Conservation (phyloP, 2,888 invertebrate genomes). For the Glaucopsyche alexis region DNA sequence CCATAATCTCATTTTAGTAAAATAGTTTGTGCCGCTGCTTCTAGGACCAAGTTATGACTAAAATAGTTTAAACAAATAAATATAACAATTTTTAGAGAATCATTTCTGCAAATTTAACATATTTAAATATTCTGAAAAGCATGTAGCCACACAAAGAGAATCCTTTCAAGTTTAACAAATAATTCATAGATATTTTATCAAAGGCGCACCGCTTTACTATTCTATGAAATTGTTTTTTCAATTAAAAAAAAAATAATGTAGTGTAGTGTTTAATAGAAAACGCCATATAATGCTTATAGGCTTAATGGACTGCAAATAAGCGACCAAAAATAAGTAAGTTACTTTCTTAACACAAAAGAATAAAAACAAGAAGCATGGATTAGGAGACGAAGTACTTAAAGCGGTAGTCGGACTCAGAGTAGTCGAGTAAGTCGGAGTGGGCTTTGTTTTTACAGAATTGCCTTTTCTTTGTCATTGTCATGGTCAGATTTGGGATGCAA, state of each 20-base stretch:
- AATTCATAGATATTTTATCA: neutral
- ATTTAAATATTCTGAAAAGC: neutral
- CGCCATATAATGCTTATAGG: neutral
- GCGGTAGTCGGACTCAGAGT: conserved; percentile 2
- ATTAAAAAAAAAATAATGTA: neutral
- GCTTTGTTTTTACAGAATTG: neutral
- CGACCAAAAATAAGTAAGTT: neutral
- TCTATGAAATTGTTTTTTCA: neutral
- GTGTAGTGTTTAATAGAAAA: neutral
- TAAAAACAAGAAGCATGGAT: neutral
- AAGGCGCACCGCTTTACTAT: neutral
- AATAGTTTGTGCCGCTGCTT: too few relatives aligned
- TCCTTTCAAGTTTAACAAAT: conserved; percentile 1
- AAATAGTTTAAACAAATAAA: too few relatives aligned
- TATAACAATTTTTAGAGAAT: too few relatives aligned
- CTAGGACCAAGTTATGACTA: too few relatives aligned
- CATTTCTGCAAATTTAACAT: neutral
- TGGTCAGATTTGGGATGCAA: neutral
- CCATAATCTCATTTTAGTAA: too few relatives aligned
- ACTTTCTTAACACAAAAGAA: neutral
- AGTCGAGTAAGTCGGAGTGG: neutral
- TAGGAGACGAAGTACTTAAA: neutral
- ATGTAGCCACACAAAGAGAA: neutral
- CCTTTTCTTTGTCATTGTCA: neutral
- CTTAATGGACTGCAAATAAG: conserved; percentile 10